Conservation (phyloP, 2,797 vertebrate genomes). For the Tenualosa thibaudeaui region DNA sequence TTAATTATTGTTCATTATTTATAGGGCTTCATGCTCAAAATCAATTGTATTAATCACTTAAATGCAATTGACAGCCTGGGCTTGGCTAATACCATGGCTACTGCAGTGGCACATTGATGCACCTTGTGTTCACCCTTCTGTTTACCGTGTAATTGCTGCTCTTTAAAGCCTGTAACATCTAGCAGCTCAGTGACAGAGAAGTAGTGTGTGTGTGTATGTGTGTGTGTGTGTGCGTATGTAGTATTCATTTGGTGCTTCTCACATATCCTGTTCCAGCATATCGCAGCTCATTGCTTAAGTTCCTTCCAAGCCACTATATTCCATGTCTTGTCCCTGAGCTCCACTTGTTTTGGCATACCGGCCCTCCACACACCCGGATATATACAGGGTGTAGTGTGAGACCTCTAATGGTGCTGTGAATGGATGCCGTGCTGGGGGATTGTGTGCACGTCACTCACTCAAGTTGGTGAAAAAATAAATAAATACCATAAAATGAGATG, state of each 20-base stretch:
- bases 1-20: slow-evolving; percentile 75
- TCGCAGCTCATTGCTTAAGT: slow-evolving; percentile 20
- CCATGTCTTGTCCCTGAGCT: slow-evolving; percentile 24
- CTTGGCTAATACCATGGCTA: slow-evolving; percentile 43
- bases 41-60: slow-evolving; percentile 52
- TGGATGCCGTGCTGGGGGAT: background rate
- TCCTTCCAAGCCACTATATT: slow-evolving; percentile 21
- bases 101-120: background rate
- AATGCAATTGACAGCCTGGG: slow-evolving; percentile 47
- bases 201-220: background rate
- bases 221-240: too few species aligned
- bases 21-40: slow-evolving; percentile 58
- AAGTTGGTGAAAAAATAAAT: slow-evolving; percentile 41
- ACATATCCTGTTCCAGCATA: slow-evolving; percentile 20
- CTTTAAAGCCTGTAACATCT: slow-evolving; percentile 19
- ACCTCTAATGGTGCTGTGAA: too few species aligned
- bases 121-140: slow-evolving; percentile 21
- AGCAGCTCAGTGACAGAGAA: slow-evolving; percentile 8
- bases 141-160: slow-evolving; percentile 13
- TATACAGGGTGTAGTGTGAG: slow-evolving; percentile 26
- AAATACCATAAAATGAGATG: slow-evolving; percentile 38
- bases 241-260: background rate
- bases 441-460: slow-evolving; percentile 35
- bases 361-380: slow-evolving; percentile 36
- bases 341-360: slow-evolving; percentile 33